Evolutionary conservation across 1,140 invertebrate species (phyloP).

Genomic region (Belonocnema kinseyi): DNA sequence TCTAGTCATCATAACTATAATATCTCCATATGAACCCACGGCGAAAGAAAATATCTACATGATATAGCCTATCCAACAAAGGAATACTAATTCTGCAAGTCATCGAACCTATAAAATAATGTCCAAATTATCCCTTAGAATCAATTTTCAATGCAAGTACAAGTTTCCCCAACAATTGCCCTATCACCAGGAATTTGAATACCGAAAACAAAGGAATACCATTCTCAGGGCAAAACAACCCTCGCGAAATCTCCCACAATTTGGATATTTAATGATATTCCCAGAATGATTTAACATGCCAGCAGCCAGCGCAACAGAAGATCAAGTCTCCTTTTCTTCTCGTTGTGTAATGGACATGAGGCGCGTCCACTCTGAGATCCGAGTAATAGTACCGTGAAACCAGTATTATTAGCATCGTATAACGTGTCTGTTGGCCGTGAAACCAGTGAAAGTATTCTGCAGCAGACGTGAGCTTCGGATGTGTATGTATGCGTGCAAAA

Average conservation of each 20-base stretch:
- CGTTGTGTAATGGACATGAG: slow-evolving; percentile 36
- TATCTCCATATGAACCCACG: too few species aligned
- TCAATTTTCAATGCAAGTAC: neutral
- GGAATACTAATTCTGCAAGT: too few species aligned
- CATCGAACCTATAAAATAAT: too few species aligned
- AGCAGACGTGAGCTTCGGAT: slow-evolving; percentile 45
- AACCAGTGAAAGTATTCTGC: slow-evolving; percentile 73
- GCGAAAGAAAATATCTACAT: too few species aligned
- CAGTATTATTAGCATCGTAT: slow-evolving; percentile 69
- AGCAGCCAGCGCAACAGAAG: too few species aligned
- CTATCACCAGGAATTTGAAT: neutral
- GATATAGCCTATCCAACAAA: too few species aligned
- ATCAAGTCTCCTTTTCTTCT: slow-evolving; percentile 4
- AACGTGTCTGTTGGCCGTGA: slow-evolving; percentile 73
- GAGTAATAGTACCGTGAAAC: slow-evolving; percentile 46
- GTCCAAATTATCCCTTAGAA: too few species aligned
- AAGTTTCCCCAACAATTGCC: neutral
- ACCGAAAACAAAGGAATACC: neutral
- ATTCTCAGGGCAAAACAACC: neutral
- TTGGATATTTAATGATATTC: slow-evolving; percentile 9
- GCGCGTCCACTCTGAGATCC: slow-evolving; percentile 5
- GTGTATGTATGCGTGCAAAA: slow-evolving; percentile 47
- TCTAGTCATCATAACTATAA: too few species aligned
- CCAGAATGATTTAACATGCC: slow-evolving; percentile 4
- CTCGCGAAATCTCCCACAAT: neutral